A percentile compares a stretch with the other conserved stretches of the same genome.
phyloP scores from a whole-genome alignment of 2,888 invertebrate species.

The Atrina japonica region DNA sequence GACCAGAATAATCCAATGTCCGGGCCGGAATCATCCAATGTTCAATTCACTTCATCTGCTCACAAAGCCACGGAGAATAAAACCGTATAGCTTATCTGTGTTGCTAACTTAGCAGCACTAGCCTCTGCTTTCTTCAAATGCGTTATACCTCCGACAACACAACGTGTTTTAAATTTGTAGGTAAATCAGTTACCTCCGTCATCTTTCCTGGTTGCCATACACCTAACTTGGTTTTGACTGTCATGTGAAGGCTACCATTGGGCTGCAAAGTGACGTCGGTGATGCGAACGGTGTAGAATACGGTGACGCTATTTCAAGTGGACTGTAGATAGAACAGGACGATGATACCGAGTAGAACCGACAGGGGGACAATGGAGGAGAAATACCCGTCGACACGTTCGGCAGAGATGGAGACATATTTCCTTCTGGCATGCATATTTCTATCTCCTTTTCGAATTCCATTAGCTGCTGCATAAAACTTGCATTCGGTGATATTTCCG shows the following conservation, averaged over 20 bases:
- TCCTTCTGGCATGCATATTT: slow-evolving; percentile 18
- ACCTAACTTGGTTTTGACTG: no score
- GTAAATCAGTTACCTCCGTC: no score
- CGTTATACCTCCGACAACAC: no score
- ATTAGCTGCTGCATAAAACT: slow-evolving; percentile 81
- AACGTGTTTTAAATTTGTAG: no score
- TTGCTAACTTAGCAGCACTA: no score
- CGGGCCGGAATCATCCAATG: no score
- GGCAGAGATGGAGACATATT: slow-evolving; percentile 21
- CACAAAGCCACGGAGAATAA: no score
- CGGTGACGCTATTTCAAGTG: slow-evolving; percentile 34
- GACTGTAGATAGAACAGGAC: slow-evolving; percentile 37
- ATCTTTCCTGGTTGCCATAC: no score
- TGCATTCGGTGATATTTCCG: slow-evolving; percentile 81
- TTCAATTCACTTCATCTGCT: no score
- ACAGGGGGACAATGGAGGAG: slow-evolving; percentile 37
- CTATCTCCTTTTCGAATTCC: slow-evolving; percentile 72
- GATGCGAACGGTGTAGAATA: slow-evolving; percentile 26
- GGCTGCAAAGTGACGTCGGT: slow-evolving; percentile 35
- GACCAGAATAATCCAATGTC: no score
- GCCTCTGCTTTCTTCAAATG: no score
- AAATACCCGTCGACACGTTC: slow-evolving; percentile 5
- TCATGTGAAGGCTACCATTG: slow-evolving; percentile 41
- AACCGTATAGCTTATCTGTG: no score
- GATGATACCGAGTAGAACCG: slow-evolving; percentile 39